phyloP scores from a whole-genome alignment of 2,113 vertebrate genomes.

The Passer domesticus region DNA sequence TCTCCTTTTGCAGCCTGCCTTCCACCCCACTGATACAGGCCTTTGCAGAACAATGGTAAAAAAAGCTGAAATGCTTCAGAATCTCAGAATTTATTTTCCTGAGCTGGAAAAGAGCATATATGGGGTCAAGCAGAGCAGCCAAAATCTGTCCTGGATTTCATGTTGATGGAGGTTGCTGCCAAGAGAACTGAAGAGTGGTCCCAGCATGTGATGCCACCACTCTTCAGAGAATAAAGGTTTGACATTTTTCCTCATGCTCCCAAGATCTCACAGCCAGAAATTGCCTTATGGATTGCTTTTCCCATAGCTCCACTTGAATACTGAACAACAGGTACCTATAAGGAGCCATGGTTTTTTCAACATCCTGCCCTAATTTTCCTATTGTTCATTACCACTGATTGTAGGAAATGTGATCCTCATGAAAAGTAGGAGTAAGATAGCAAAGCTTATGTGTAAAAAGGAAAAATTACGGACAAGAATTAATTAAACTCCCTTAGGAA shows the following conservation, averaged over 20 bases:
- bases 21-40: background rate
- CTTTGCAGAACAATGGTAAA: background rate
- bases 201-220: background rate
- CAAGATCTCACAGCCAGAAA: background rate
- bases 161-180: background rate
- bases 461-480: background rate
- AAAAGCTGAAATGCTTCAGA: background rate
- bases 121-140: background rate
- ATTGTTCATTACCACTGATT: background rate
- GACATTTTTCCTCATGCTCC: background rate
- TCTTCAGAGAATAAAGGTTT: background rate
- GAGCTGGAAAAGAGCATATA: background rate
- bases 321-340: fast-evolving
- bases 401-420: background rate
- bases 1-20: background rate
- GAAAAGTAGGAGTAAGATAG: background rate
- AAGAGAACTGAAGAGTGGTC: background rate
- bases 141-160: background rate
- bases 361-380: background rate
- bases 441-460: background rate
- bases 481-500: background rate
- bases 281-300: background rate
- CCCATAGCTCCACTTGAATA: background rate
- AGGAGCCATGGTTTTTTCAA: background rate
- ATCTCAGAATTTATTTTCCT: background rate